Base-by-base conservation (phyloP, 1,140 invertebrate species). In the Pseudachorutes palmiensis region DNA sequence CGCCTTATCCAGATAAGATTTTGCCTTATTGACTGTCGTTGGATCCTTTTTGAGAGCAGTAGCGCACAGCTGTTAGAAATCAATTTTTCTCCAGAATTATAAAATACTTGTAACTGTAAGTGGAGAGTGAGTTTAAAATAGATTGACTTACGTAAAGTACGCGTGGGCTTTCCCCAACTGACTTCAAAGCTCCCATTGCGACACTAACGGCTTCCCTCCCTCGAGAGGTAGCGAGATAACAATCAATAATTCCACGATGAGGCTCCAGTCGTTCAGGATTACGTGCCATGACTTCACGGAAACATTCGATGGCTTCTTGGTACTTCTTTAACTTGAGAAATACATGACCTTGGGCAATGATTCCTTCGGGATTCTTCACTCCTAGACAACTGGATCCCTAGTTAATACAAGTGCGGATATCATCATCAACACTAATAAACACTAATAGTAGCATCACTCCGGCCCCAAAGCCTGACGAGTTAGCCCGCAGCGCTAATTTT, bases 161-260 rank as follows among this genome's bases (percentile, higher is more conserved):
- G 75, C 88, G 79, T 1, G 87, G 83, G 64, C 82, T 86, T 55
- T 87, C 83, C 2, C 86, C 86, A 19, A 90, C 78, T 67, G 85
- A 82, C 77, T 87, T 88, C 65, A 85, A 86, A 65, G 85, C 84
- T 76, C 82, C 84, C 58, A 82, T 83, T 2, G 87, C 87, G 74
- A 87, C 82, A 29, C 83, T 84, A 1, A 86, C 76, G 1, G 88
- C 88, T 77, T 90, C 88, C 75, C 86, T 79, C 59, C 83, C 77
- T 49, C 87, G 79, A 69, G 86, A 82, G 77, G 84, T 81, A 12
- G 83, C 82, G 41, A 87, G 77, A 73, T 88, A 88, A 76, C 85
- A 87, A 71, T 88, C 84, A 3, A 88, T 84, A 31, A 89, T 76
- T 28, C 87, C 87, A 78, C 87, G 84, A 73, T 90, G 84, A 2